These are phyloP conservation scores for Morelia viridis DNA, from an alignment of 2,797 vertebrate species.

Conservation along the genomic window DNA sequence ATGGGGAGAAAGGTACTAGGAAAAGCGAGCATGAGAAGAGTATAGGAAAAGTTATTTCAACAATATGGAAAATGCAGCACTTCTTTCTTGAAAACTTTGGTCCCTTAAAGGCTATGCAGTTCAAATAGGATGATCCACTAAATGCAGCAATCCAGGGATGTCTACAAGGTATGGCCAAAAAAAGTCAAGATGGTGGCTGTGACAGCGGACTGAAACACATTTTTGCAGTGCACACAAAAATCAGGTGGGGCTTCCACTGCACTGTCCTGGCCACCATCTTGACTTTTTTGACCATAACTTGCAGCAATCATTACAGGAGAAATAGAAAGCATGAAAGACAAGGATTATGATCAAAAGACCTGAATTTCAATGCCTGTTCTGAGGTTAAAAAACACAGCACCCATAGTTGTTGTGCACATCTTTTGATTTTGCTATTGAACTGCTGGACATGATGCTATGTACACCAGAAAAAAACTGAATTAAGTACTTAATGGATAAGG, in stretches of 20 bases:
- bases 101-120: not conserved
- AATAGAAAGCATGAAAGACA: not conserved
- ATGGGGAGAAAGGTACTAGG: not conserved
- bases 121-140: not conserved
- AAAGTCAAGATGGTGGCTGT: not conserved
- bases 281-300: not conserved
- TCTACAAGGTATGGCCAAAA: not conserved
- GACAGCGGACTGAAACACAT: not conserved
- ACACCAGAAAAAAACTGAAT: not conserved
- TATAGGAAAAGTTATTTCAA: not conserved
- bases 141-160: not conserved
- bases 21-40: not conserved
- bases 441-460: not conserved
- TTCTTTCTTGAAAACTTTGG: not conserved
- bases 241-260: not conserved
- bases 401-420: not conserved
- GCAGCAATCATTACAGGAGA: not conserved
- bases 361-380: not conserved
- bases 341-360: not conserved
- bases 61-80: not conserved
- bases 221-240: not conserved
- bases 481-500: not conserved
- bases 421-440: not conserved
- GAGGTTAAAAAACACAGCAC: not conserved
- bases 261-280: not conserved